Percentiles rank a stretch among this genome's conserved stretches.
phyloP scores from a whole-genome alignment of 1,140 invertebrate species.

The Triops longicaudatus region DNA sequence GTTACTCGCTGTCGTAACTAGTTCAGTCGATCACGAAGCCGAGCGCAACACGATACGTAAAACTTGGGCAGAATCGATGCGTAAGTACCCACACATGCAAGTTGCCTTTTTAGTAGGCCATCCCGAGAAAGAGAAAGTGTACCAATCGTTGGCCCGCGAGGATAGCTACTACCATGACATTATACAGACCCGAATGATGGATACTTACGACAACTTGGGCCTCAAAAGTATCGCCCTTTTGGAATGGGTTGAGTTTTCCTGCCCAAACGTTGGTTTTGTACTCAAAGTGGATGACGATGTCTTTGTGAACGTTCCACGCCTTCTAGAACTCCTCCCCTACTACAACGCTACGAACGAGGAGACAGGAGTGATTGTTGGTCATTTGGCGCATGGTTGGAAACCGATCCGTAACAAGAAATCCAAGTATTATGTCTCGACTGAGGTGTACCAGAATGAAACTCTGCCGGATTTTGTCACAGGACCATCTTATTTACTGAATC shows the following conservation, averaged over 20 bases:
- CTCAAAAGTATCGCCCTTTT: conserved; percentile 77
- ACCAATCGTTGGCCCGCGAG: conserved; percentile 44
- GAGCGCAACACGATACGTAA: conserved; percentile 49
- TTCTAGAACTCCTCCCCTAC: not conserved
- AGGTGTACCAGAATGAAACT: not conserved
- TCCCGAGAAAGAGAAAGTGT: not conserved
- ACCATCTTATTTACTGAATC: not conserved
- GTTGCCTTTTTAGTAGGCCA: conserved; percentile 17
- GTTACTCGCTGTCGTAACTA: not conserved
- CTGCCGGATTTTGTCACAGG: not conserved
- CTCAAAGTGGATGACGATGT: conserved; percentile 73
- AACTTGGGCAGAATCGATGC: conserved; percentile 52
- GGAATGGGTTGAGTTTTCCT: conserved; percentile 66
- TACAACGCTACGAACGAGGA: not conserved
- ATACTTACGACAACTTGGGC: conserved; percentile 74
- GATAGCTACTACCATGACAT: conserved; percentile 55
- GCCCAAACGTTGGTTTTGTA: conserved; percentile 54
- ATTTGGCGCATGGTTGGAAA: not conserved
- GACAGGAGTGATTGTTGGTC: not conserved
- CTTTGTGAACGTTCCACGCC: conserved; percentile 50
- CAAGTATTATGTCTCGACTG: not conserved
- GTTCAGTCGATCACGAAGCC: not conserved
- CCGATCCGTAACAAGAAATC: not conserved
- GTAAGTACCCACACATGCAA: not conserved
- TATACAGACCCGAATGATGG: conserved; percentile 66